phyloP scores from a whole-genome alignment of 2,113 vertebrate species.

The Chaetorhynchus papuensis region DNA sequence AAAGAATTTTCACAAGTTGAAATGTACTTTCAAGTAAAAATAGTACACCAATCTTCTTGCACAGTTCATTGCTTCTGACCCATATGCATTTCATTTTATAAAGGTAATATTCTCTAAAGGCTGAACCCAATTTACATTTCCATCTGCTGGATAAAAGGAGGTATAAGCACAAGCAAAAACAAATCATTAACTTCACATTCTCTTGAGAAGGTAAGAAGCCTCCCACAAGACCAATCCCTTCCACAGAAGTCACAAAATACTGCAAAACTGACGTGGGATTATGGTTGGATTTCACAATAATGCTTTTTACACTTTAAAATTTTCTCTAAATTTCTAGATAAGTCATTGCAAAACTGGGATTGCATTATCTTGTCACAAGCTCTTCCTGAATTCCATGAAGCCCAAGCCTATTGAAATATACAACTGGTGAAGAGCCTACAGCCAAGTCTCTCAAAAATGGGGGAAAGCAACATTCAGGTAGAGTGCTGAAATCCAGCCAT shows the following conservation, averaged over 20 bases:
- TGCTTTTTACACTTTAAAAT: not conserved
- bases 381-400: not conserved
- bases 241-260: not conserved
- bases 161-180: not conserved
- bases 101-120: not conserved
- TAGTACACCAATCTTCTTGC: not conserved
- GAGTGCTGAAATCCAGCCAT: not conserved
- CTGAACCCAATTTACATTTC: not conserved
- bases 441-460: not conserved
- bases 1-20: not conserved
- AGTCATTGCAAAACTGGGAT: not conserved
- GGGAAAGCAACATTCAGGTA: not conserved
- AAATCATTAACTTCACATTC: not conserved
- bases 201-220: not conserved
- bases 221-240: not conserved
- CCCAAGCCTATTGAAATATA: not conserved
- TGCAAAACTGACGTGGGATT: not conserved
- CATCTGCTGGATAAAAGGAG: not conserved
- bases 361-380: not conserved
- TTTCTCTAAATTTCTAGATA: not conserved
- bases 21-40: not conserved
- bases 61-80: not conserved
- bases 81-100: not conserved
- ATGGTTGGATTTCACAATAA: not conserved
- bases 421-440: not conserved